A percentile compares a stretch with the other conserved stretches of the same genome.
Evolutionary conservation across 2,113 vertebrate species (phyloP).

Genomic region (Amazona vittata): DNA sequence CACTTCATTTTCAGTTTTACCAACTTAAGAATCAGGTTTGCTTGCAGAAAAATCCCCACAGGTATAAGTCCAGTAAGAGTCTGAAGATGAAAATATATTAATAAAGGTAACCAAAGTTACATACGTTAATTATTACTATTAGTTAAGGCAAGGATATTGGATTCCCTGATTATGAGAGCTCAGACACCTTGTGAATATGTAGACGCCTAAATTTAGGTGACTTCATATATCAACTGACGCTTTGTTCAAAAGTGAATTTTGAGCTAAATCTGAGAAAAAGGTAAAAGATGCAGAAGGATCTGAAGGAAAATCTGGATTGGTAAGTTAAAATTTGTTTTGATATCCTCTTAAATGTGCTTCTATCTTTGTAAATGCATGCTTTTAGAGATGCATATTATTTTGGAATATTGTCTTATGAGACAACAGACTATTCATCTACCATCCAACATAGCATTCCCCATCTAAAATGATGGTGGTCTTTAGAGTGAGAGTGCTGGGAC

Average conservation of each 20-base stretch:
- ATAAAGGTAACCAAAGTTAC: background rate
- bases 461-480: background rate
- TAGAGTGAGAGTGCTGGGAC: background rate
- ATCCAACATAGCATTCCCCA: background rate
- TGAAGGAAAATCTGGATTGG: background rate
- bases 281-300: background rate
- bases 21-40: background rate
- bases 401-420: background rate
- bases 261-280: background rate
- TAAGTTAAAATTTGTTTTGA: background rate
- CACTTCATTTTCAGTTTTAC: background rate
- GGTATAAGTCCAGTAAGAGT: background rate
- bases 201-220: background rate
- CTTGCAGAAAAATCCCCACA: background rate
- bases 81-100: background rate
- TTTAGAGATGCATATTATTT: background rate
- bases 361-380: background rate
- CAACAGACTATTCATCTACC: background rate
- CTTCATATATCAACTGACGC: background rate
- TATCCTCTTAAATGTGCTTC: background rate
- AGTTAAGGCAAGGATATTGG: background rate
- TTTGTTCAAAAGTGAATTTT: background rate
- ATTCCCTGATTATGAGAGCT: background rate
- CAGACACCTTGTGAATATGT: background rate
- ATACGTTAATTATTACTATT: background rate